Conservation (phyloP, 2,888 invertebrate genomes). For the Steromphala cineraria region DNA sequence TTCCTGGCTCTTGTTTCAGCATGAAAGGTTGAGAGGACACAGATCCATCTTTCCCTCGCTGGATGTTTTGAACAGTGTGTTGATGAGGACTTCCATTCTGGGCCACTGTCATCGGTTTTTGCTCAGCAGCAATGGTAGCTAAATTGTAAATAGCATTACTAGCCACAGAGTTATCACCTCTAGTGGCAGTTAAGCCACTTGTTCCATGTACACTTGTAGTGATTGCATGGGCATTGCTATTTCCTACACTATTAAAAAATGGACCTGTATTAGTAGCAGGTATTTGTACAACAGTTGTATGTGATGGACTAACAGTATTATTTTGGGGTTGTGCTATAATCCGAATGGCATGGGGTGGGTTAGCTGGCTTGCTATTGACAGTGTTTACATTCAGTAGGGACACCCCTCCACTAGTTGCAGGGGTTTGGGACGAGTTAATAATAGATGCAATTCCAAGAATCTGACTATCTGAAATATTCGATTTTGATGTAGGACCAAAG, state of each 20-base stretch:
- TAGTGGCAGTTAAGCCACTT: constrained; percentile 26
- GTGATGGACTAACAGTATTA: constrained; percentile 21
- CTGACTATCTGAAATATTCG: constrained; percentile 53
- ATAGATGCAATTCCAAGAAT: constrained; percentile 67
- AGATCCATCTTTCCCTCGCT: constrained; percentile 37
- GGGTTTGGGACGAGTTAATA: constrained; percentile 57
- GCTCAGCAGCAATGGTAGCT: constrained; percentile 68
- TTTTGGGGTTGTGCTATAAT: constrained; percentile 25
- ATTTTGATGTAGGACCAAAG: constrained; percentile 42
- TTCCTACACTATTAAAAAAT: constrained; percentile 28
- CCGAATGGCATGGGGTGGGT: constrained; percentile 21
- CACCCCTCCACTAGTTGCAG: constrained; percentile 37
- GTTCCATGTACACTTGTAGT: constrained; percentile 20
- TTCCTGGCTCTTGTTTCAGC: constrained; percentile 44
- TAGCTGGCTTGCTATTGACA: constrained; percentile 21
- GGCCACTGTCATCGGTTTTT: constrained; percentile 64
- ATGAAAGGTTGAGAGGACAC: constrained; percentile 39
- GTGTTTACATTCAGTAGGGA: constrained; percentile 40
- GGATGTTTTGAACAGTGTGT: constrained; percentile 5
- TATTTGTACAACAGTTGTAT: constrained; percentile 9
- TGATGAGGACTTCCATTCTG: constrained; percentile 47
- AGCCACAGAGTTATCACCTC: constrained; percentile 37
- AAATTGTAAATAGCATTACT: constrained; percentile 67
- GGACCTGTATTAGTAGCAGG: constrained; percentile 25
- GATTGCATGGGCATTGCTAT: constrained; percentile 14